Evolutionary conservation across 2,113 vertebrate species (phyloP).

Genomic region (Myiagra hebetior): DNA sequence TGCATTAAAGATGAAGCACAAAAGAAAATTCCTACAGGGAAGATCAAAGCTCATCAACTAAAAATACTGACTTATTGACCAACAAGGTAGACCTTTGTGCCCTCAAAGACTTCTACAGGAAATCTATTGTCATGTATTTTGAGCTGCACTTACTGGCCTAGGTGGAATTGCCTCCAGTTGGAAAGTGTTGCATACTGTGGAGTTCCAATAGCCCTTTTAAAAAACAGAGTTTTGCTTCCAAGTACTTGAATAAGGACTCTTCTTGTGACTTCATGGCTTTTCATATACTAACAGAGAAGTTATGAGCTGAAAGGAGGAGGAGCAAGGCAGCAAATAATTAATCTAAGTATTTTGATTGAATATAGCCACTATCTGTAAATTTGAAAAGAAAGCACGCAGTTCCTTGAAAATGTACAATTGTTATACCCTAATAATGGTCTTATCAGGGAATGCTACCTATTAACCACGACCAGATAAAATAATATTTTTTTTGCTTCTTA

Average conservation of each 20-base stretch:
- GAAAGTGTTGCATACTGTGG: neutral
- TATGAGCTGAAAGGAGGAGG: neutral
- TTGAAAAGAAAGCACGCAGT: neutral
- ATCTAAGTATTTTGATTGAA: neutral
- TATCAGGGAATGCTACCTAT: neutral
- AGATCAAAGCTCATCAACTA: conserved; percentile 24
- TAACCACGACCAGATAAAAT: neutral
- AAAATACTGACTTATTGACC: conserved; percentile 11
- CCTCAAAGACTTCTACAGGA: neutral
- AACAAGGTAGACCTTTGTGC: neutral
- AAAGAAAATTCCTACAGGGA: conserved; percentile 27
- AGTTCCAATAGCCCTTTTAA: neutral
- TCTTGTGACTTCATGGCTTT: neutral
- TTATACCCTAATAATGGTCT: neutral
- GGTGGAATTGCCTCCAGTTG: neutral
- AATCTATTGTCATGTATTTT: neutral
- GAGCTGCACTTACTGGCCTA: neutral
- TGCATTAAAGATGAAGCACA: neutral
- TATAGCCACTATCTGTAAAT: neutral
- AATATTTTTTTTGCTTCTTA: neutral
- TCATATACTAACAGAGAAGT: neutral
- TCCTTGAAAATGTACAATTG: neutral
- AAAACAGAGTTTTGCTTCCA: neutral
- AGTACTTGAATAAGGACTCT: neutral
- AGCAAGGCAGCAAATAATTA: neutral